Base-by-base conservation (phyloP, 2,113 vertebrate genomes). In the Stictonetta naevosa region DNA sequence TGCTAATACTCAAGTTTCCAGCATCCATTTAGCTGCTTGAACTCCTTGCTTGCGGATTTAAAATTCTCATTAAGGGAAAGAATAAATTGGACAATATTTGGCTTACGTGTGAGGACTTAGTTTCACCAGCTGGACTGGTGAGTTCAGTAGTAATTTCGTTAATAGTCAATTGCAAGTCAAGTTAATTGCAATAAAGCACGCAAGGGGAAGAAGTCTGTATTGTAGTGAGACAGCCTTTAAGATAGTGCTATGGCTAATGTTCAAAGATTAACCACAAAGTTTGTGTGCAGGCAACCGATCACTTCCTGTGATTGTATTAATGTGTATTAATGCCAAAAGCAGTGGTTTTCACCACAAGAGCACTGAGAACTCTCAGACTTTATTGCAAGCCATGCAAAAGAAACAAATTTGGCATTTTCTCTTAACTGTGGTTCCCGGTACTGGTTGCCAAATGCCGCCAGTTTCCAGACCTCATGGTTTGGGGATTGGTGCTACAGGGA, bases 321-420 rank as follows among this genome's bases (percentile, higher is more conserved):
- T 29, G 20, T 84, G 38, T 76, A 53, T 59, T 88, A 52, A 95
- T 56, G 68, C 7, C 52, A 83, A 92, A 93, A 93, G 31, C 50
- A 68, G 67, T 31, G 58, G 78, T 80, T 95, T 94, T n/a, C 25
- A 62, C 71, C 62, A n/a, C 62, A 92, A 76, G 53, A 94, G 62
- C 85, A 58, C 31, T 25, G 11, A 68, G 63, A 85, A 59, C 59
- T 90, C 59, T 80, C 34, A 31, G 58, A 19, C 38, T 85, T 85
- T 67, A 20, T 60, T 87, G 31, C 8, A 60, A 75, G 31, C 58
- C 3, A 8, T 64, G 42, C 23, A 74, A 80, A 80, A 88, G n/a
- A 83, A 90, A 67, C 17, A 71, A 36, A 77, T 48, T 8, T 74
- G 42, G 15, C 16, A 29, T 87, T 90, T 93, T 82, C 28, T 71